Evolutionary conservation across 2,888 invertebrate genomes (phyloP).

Genomic region (Lamellibrachia columna): DNA sequence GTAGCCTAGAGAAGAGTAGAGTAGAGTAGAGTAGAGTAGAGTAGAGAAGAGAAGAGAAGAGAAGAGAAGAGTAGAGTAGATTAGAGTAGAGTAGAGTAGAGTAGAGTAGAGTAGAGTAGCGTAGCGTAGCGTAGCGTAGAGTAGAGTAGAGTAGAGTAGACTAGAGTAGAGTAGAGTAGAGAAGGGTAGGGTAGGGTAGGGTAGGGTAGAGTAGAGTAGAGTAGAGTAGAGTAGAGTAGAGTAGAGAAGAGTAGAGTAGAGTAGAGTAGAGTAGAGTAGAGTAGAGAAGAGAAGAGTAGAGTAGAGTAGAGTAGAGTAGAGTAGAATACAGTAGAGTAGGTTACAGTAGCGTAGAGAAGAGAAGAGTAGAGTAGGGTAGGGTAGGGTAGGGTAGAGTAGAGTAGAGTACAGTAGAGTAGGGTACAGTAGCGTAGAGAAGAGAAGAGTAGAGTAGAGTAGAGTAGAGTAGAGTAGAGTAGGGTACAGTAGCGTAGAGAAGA

Average conservation of each 20-base stretch:
- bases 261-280: conserved; percentile 10
- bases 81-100: no score
- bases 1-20: no score
- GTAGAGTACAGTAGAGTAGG: background rate
- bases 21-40: no score
- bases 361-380: conserved; percentile 2
- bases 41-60: no score
- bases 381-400: background rate
- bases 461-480: conserved; percentile 13
- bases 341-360: no score
- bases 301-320: conserved; percentile 17
- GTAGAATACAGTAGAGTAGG: no score
- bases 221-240: conserved; percentile 19
- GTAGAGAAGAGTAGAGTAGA: conserved; percentile 14
- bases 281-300: conserved; percentile 18
- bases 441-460: conserved; percentile 16
- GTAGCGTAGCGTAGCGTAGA: no score
- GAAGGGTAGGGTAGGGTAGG: conserved; percentile 1
- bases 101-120: conserved; percentile 18
- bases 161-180: conserved; percentile 14
- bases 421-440: background rate
- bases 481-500: no score
- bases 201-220: conserved; percentile 17
- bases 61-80: no score
- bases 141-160: background rate